Evolutionary conservation across 1,140 invertebrate genomes (phyloP).

Genomic region (Dryas iulia): DNA sequence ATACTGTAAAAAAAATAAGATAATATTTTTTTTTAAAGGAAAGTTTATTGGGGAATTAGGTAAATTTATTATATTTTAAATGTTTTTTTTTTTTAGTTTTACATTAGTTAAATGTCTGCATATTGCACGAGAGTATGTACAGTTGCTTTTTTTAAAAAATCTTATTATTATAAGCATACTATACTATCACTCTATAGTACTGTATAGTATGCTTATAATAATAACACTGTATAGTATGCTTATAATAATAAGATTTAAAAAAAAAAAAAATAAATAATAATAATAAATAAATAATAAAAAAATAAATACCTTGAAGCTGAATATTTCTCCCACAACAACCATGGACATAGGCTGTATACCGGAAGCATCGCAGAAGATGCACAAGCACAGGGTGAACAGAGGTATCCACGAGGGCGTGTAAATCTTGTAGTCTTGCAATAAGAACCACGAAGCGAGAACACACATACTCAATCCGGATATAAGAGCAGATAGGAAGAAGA

Average conservation of each 20-base stretch:
- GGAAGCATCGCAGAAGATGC: constrained; percentile 64
- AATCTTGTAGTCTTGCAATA: constrained; percentile 36
- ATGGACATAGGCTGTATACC: constrained; percentile 59
- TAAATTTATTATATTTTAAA: neutral
- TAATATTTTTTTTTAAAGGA: constrained; percentile 17
- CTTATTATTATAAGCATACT: no score
- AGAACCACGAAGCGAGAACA: constrained; percentile 58
- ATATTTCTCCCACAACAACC: constrained; percentile 60
- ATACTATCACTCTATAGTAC: no score
- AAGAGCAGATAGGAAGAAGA: constrained; percentile 48
- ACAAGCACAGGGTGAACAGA: constrained; percentile 54
- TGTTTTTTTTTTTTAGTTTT: no score
- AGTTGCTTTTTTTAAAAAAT: no score
- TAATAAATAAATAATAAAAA: no score
- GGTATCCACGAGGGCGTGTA: constrained; percentile 54
- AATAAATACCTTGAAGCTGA: constrained; percentile 60
- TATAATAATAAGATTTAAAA: no score
- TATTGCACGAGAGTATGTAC: no score
- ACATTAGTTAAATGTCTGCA: no score
- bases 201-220: no score
- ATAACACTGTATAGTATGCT: no score
- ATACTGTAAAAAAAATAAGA: constrained; percentile 48
- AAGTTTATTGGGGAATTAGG: neutral
- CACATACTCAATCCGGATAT: constrained; percentile 64
- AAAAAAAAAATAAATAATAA: no score